phyloP scores from a whole-genome alignment of 2,113 vertebrate genomes.

The Ia io region DNA sequence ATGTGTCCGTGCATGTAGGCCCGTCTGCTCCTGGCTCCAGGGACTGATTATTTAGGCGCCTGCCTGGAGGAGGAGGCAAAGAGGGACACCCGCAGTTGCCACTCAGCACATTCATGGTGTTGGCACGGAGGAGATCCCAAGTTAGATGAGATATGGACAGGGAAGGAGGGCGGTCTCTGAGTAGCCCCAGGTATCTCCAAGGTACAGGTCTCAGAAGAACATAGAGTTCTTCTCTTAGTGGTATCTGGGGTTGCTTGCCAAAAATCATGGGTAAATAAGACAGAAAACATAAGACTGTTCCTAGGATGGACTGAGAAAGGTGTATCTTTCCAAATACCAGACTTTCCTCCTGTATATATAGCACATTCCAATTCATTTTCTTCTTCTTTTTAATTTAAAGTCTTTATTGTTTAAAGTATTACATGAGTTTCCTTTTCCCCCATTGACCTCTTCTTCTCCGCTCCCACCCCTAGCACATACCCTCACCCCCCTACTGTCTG shows the following conservation, averaged over 20 bases:
- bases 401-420: too few relatives aligned
- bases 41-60: background rate
- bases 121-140: background rate
- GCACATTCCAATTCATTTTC: background rate
- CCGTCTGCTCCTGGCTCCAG: background rate
- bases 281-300: background rate
- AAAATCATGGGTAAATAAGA: background rate
- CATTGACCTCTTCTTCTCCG: too few relatives aligned
- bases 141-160: background rate
- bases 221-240: background rate
- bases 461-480: too few relatives aligned
- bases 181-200: fast-evolving
- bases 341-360: background rate
- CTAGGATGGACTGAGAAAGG: background rate
- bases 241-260: background rate
- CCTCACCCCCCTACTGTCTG: too few relatives aligned
- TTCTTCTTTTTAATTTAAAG: too few relatives aligned
- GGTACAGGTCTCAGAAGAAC: background rate
- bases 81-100: background rate
- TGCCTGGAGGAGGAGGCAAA: background rate
- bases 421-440: too few relatives aligned
- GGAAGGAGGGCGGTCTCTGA: background rate
- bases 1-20: background rate
- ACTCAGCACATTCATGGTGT: background rate
- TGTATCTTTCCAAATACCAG: background rate